These are phyloP conservation scores for Magallana ariakensis DNA, from an alignment of 1,140 invertebrate genomes.

Conservation along the genomic window DNA sequence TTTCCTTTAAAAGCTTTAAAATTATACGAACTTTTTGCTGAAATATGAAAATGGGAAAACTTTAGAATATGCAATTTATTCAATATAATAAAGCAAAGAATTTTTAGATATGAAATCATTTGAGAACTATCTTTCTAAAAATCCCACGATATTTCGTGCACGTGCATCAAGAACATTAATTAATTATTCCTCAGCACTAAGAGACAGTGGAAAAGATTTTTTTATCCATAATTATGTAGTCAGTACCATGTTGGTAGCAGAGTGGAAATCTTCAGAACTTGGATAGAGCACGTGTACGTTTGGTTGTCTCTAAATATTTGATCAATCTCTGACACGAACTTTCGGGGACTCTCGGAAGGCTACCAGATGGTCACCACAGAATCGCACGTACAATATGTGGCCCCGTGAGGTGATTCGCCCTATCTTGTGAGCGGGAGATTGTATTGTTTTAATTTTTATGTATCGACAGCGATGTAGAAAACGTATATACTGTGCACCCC, in stretches of 20 bases:
- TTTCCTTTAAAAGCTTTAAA: too few species aligned
- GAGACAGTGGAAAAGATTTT: background rate
- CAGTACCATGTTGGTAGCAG: background rate
- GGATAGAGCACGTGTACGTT: background rate
- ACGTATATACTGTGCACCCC: background rate
- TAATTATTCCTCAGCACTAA: background rate
- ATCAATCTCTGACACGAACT: slow-evolving; percentile 22
- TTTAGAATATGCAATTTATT: too few species aligned
- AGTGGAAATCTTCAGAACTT: background rate
- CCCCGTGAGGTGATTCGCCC: background rate
- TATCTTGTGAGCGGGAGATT: background rate
- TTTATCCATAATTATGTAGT: background rate
- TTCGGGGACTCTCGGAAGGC: background rate
- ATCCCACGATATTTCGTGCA: too few species aligned
- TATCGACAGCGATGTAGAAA: background rate
- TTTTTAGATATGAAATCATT: background rate
- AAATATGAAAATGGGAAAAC: too few species aligned
- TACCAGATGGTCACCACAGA: slow-evolving; percentile 6
- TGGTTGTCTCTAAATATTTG: slow-evolving; percentile 16
- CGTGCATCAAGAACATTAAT: background rate
- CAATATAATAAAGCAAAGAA: too few species aligned
- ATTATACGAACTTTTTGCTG: too few species aligned
- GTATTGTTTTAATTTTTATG: slow-evolving; percentile 10
- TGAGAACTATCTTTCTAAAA: too few species aligned
- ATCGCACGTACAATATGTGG: background rate